These are phyloP conservation scores for Spea hammondii DNA, from an alignment of 2,797 vertebrate species.

Conservation along the genomic window DNA sequence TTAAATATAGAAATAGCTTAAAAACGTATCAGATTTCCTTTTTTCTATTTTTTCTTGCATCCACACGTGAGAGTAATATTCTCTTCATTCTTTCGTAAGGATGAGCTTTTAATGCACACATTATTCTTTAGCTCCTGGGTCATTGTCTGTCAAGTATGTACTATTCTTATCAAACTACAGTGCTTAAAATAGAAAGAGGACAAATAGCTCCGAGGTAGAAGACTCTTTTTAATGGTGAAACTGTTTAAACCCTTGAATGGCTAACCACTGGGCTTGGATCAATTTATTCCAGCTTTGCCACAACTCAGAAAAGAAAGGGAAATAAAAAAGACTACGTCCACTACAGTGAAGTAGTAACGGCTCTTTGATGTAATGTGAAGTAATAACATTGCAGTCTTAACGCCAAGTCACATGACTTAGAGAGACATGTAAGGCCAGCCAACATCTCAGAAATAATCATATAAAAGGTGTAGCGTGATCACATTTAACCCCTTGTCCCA, in stretches of 20 bases:
- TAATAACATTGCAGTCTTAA: too few species aligned
- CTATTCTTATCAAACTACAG: constrained; percentile 28
- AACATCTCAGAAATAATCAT: too few species aligned
- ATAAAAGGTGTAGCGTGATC: too few species aligned
- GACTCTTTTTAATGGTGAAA: background rate
- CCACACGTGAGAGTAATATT: constrained; percentile 24
- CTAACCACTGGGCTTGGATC: background rate
- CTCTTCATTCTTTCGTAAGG: constrained; percentile 13
- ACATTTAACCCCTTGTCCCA: too few species aligned
- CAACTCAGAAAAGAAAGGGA: background rate
- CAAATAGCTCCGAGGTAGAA: background rate
- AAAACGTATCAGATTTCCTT: constrained; percentile 38
- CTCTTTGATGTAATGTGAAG: too few species aligned
- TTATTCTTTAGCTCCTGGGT: constrained; percentile 10
- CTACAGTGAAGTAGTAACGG: background rate
- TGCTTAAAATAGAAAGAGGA: constrained; percentile 25
- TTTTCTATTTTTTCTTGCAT: constrained; percentile 8
- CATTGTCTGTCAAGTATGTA: constrained; percentile 18
- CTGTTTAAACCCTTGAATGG: background rate
- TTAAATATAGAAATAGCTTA: constrained; percentile 19
- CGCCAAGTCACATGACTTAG: too few species aligned
- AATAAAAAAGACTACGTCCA: background rate
- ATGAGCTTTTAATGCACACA: constrained; percentile 28
- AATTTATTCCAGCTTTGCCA: background rate
- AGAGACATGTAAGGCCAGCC: too few species aligned